These are phyloP conservation scores for Bombus picipes DNA, from an alignment of 1,140 invertebrate genomes.

Conservation along the genomic window DNA sequence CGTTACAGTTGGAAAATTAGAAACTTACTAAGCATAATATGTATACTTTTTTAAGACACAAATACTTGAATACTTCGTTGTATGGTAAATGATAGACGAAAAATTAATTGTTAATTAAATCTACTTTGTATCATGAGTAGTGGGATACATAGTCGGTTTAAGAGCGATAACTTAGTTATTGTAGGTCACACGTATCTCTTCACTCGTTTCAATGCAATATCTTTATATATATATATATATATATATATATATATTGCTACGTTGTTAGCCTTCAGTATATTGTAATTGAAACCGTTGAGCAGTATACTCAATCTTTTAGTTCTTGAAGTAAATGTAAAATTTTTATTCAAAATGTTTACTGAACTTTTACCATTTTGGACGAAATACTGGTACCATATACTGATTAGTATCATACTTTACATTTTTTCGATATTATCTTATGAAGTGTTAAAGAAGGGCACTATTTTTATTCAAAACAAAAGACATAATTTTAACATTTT, in stretches of 20 bases:
- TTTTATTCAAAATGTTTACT: conserved; percentile 64
- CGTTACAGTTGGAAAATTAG: conserved; percentile 9
- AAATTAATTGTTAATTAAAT: neutral
- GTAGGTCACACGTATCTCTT: conserved; percentile 35
- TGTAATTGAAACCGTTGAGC: neutral
- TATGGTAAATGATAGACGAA: conserved; percentile 29
- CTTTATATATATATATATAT: neutral
- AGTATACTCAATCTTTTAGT: neutral
- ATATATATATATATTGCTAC: too few relatives aligned
- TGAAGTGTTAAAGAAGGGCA: neutral
- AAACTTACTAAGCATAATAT: conserved; percentile 14
- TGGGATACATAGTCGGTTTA: conserved; percentile 1
- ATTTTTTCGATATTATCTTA: conserved; percentile 56
- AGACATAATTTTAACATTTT: neutral
- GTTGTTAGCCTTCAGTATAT: neutral
- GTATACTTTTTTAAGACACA: conserved; percentile 2
- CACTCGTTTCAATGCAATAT: neutral
- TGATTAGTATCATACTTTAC: conserved; percentile 61
- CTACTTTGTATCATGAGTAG: neutral
- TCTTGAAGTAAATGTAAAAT: conserved; percentile 15
- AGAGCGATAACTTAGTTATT: conserved; percentile 15
- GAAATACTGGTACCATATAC: conserved; percentile 72
- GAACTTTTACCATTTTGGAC: conserved; percentile 74
- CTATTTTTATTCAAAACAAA: neutral
- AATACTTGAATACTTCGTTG: conserved; percentile 43